These are phyloP conservation scores for Alethe diademata DNA, from an alignment of 2,113 vertebrate species.

Conservation along the genomic window DNA sequence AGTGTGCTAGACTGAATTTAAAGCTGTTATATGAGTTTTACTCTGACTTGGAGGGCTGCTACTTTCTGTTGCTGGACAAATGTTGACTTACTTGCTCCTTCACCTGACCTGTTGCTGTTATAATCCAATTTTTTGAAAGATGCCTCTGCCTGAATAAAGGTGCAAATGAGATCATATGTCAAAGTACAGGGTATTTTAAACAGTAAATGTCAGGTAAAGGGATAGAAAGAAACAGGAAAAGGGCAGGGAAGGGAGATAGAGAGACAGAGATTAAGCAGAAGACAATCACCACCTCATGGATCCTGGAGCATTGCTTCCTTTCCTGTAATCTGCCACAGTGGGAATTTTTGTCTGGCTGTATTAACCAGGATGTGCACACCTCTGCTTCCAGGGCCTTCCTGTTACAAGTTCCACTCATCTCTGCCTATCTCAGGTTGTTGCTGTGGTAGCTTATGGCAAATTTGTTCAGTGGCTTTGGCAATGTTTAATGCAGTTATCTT, in stretches of 20 bases:
- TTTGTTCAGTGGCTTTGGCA: neutral
- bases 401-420: neutral
- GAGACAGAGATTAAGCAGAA: neutral
- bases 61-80: neutral
- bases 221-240: neutral
- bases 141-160: neutral
- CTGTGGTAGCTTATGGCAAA: neutral
- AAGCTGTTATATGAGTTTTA: neutral
- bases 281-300: accelerated
- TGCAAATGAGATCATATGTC: neutral
- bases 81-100: neutral
- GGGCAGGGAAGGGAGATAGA: neutral
- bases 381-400: neutral
- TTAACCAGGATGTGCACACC: neutral
- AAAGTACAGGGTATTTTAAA: neutral
- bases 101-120: neutral
- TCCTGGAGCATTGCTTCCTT: neutral
- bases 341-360: neutral
- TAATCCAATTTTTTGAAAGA: neutral
- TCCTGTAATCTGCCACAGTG: neutral
- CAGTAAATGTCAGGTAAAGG: neutral
- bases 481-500: neutral
- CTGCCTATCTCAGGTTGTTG: neutral
- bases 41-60: neutral
- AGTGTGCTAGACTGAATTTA: neutral